phyloP scores from a whole-genome alignment of 2,797 vertebrate genomes.

The Onychomys arenicola region DNA sequence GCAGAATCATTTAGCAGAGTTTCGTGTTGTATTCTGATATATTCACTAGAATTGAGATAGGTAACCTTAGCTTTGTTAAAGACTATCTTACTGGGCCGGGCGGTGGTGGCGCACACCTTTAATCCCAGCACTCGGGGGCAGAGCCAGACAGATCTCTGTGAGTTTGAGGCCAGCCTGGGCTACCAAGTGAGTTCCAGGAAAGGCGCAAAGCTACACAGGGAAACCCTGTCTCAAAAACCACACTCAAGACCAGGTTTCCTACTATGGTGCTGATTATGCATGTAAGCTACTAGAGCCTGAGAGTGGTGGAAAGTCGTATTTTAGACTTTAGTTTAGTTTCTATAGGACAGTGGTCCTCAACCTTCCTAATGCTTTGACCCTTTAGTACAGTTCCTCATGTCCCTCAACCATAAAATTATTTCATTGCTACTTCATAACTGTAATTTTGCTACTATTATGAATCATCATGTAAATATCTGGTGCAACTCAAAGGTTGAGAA shows the following conservation, averaged over 20 bases:
- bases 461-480: background rate
- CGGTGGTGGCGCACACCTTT: too few relatives aligned
- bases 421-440: background rate
- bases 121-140: too few relatives aligned
- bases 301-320: background rate
- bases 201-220: too few relatives aligned
- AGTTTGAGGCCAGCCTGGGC: too few relatives aligned
- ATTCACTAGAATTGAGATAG: background rate
- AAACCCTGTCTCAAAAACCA: too few relatives aligned
- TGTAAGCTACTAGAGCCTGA: background rate
- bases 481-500: background rate
- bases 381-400: background rate
- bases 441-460: background rate
- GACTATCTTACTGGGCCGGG: background rate
- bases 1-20: background rate
- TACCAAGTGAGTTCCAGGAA: too few relatives aligned
- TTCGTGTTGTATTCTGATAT: background rate
- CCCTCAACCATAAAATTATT: background rate
- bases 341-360: background rate
- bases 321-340: background rate
- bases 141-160: too few relatives aligned
- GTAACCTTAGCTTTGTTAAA: background rate
- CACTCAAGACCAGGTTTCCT: background rate
- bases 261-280: background rate
- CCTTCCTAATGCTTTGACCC: background rate